Percentiles rank a stretch among this genome's conserved stretches.
Conservation (phyloP, 2,888 invertebrate genomes). For the Melinaea menophilus region DNA sequence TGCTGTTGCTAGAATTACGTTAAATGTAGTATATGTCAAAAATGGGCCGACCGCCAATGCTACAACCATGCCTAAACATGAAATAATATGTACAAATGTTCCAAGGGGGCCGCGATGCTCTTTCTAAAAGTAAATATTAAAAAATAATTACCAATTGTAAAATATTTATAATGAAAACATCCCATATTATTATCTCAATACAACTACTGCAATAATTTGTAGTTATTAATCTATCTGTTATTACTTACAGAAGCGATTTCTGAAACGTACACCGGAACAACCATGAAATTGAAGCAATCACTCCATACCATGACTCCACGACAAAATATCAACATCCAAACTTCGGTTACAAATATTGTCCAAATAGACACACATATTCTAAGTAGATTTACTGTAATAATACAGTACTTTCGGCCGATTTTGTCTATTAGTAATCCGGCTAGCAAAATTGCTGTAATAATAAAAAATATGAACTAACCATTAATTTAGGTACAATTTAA, state of each 20-base stretch:
- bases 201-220: no score
- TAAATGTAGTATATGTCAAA: constrained; percentile 46
- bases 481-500: no score
- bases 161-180: no score
- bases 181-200: constrained; percentile 50
- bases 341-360: constrained; percentile 26
- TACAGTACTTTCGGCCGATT: constrained; percentile 33
- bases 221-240: no score
- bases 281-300: constrained; percentile 29
- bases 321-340: constrained; percentile 39
- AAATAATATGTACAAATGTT: constrained; percentile 50
- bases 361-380: constrained; percentile 28
- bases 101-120: constrained; percentile 54
- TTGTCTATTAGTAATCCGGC: constrained; percentile 18
- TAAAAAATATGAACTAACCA: background rate
- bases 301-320: constrained; percentile 28
- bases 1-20: constrained; percentile 37
- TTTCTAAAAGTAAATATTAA: constrained; percentile 43
- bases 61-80: constrained; percentile 48
- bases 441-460: background rate
- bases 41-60: constrained; percentile 55
- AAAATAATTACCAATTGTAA: constrained; percentile 1
- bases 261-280: constrained; percentile 39
- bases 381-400: constrained; percentile 30
- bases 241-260: constrained; percentile 43